Evolutionary conservation across 1,140 invertebrate species (phyloP).

Genomic region (Drosophila tropicalis): DNA sequence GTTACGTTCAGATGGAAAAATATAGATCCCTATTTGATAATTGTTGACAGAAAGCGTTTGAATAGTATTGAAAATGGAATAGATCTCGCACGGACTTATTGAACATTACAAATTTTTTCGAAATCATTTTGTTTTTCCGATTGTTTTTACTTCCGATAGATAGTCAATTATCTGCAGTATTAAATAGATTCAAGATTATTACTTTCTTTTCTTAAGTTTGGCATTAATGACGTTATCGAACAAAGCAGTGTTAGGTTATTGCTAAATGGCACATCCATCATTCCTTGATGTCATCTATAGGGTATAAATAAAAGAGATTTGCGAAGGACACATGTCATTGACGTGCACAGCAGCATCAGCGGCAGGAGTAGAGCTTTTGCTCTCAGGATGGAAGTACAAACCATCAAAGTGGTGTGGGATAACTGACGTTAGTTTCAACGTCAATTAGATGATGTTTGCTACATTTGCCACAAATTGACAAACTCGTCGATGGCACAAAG

Average conservation of each 20-base stretch:
- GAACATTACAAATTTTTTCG: too few species aligned
- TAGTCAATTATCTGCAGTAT: too few species aligned
- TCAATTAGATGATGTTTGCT: slow-evolving; percentile 79
- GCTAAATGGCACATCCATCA: slow-evolving; percentile 1
- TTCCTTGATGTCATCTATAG: background rate
- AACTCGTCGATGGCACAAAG: slow-evolving; percentile 59
- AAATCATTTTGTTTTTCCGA: background rate
- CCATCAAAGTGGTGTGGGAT: slow-evolving; percentile 26
- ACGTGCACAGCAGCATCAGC: slow-evolving; percentile 20
- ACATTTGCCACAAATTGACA: slow-evolving; percentile 77
- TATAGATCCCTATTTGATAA: too few species aligned
- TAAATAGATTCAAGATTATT: too few species aligned
- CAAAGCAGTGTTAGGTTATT: background rate
- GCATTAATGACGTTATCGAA: too few species aligned
- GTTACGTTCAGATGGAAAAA: too few species aligned
- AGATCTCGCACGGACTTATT: too few species aligned
- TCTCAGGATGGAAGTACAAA: slow-evolving; percentile 6
- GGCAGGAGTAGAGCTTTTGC: background rate
- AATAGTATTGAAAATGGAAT: too few species aligned
- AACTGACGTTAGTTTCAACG: slow-evolving; percentile 64
- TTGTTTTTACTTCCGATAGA: too few species aligned
- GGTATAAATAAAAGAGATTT: slow-evolving; percentile 21
- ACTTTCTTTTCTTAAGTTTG: too few species aligned
- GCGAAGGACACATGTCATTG: slow-evolving; percentile 48
- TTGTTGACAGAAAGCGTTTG: too few species aligned